Percentiles rank a stretch among this genome's conserved stretches.
phyloP scores from a whole-genome alignment of 2,797 vertebrate genomes.

The Atherinosoma microstoma region DNA sequence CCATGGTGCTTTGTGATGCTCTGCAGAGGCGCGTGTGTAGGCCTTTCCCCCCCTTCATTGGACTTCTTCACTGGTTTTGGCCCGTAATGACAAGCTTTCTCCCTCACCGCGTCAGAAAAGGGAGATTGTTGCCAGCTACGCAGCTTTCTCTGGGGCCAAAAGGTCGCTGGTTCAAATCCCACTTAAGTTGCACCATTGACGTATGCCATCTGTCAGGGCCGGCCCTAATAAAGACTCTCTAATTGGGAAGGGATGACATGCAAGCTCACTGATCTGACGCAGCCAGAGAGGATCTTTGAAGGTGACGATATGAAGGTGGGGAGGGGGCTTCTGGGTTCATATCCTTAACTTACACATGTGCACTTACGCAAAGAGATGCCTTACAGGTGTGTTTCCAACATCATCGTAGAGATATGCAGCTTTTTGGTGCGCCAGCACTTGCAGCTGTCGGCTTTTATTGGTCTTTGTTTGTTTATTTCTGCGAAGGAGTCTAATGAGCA shows the following conservation, averaged over 20 bases:
- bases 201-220: conserved; percentile 77
- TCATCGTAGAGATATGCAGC: conserved; percentile 19
- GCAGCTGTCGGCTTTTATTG: conserved; percentile 29
- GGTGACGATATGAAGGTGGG: conserved; percentile 58
- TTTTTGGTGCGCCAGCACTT: conserved; percentile 30
- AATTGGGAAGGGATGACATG: conserved; percentile 83
- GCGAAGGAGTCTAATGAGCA: conserved; percentile 34
- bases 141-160: conserved; percentile 59
- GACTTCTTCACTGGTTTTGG: conserved; percentile 5
- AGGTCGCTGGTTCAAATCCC: conserved; percentile 78
- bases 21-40: conserved; percentile 34
- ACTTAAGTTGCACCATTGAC: conserved; percentile 76
- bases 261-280: conserved; percentile 63
- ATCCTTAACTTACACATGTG: conserved; percentile 14
- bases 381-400: conserved; percentile 52
- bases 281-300: conserved; percentile 68
- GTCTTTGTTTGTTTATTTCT: conserved; percentile 17
- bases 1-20: no score
- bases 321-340: conserved; percentile 22
- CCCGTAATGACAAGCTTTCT: neutral
- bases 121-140: conserved; percentile 56
- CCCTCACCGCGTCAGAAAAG: conserved; percentile 53
- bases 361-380: conserved; percentile 10
- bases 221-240: conserved; percentile 75
- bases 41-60: neutral